Evolutionary conservation across 2,113 vertebrate species (phyloP).

Genomic region (Protobothrops mucrosquamatus): DNA sequence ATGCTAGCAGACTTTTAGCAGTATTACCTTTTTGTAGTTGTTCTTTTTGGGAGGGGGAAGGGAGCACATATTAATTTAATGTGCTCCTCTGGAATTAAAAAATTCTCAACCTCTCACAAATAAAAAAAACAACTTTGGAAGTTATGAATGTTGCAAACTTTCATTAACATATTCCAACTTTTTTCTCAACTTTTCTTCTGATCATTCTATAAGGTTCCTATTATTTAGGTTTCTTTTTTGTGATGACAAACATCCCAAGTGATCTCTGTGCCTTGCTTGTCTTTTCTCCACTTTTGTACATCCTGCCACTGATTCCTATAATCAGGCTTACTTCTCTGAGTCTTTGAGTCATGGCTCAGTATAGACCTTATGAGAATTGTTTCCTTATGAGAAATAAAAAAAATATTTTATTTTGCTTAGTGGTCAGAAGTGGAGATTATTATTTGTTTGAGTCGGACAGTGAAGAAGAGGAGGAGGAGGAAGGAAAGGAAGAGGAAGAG

Average conservation of each 20-base stretch:
- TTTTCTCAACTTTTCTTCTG: constrained; percentile 38
- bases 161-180: constrained; percentile 4
- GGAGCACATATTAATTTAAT: constrained; percentile 6
- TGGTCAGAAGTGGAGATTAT: constrained; percentile 99
- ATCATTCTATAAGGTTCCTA: constrained; percentile 14
- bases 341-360: constrained; percentile 48
- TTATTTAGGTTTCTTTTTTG: constrained; percentile 20
- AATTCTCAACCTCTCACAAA: constrained; percentile 20
- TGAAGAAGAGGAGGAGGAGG: constrained; percentile 91
- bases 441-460: constrained; percentile 99
- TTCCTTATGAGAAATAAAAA: constrained; percentile 65
- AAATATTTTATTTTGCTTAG: constrained; percentile 81
- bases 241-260: constrained; percentile 30
- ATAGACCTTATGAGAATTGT: constrained; percentile 30
- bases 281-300: constrained; percentile 42
- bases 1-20: constrained; percentile 46
- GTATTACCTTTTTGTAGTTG: constrained; percentile 9
- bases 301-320: constrained; percentile 42
- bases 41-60: constrained; percentile 21
- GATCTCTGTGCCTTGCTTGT: constrained; percentile 37
- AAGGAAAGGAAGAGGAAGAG: constrained; percentile 88
- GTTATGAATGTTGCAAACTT: constrained; percentile 4
- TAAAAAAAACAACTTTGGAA: constrained; percentile 4
- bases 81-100: not conserved
- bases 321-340: constrained; percentile 23